Evolutionary conservation across 1,140 invertebrate species (phyloP), one percentile per base, ranked within the genome.

Genomic region (Meteorus sp.): DNA sequence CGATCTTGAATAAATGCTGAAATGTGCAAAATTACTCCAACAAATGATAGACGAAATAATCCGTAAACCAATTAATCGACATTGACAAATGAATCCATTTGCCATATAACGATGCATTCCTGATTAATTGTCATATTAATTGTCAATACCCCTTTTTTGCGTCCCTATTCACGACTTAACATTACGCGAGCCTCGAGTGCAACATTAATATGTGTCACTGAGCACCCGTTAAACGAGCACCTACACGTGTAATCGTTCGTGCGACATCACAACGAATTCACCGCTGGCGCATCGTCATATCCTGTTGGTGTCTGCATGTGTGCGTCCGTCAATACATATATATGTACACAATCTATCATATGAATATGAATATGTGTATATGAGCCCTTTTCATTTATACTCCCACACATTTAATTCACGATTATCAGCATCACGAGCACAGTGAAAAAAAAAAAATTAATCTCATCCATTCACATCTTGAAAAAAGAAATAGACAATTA

Each of bases 191-290:
- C 20, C 15, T 52, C 35, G 22, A 54, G 45, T n/a, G 22, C n/a
- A 39, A 47, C 33, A 33, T 37, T 17, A 37, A 57, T 37, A 57
- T 50, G 45, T 50, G 20, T 37, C 55, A 48, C 6, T 22, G 29
- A 48, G 19, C 43, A 57, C 31, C 44, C 31, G 45, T 48, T 39
- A 57, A 37, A 33, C 8, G 22, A 39, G 44, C 55, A 57, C 55
- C 44, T 48, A 57, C 45, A 57, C 55, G 35, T 27, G 43, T 57
- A 57, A 48, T 35, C 31, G 27, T 52, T 20, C 31, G 27, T 52
- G 15, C 33, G 25, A 20, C 31, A 48, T 48, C 25, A 31, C 20
- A 17, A 52, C 17, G 31, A 35, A 52, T 57, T 57, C 53, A 44
- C 15, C 39, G 53, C 15, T 56, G 31, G 31, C 33, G 2, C 27